These are phyloP conservation scores for Meloidogyne floridensis DNA, from an alignment of 1,140 invertebrate genomes.

Conservation along the genomic window DNA sequence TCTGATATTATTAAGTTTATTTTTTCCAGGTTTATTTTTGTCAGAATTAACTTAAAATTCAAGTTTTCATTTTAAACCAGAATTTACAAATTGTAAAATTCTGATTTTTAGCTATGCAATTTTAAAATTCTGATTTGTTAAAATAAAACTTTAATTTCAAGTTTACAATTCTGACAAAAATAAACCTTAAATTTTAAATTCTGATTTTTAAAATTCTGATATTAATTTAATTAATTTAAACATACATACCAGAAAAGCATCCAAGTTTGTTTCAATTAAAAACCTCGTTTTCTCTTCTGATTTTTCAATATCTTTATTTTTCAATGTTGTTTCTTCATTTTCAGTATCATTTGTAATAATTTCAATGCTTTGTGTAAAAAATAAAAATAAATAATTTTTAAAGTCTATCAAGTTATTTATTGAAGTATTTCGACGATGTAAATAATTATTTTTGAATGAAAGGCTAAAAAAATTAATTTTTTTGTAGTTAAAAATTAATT, in stretches of 20 bases:
- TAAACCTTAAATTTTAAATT: neutral
- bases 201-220: neutral
- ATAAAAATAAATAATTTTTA: neutral
- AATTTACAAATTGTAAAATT: no score
- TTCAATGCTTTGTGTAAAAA: neutral
- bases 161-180: no score
- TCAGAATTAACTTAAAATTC: no score
- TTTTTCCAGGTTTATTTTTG: no score
- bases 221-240: neutral
- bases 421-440: neutral
- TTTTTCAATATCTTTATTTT: neutral
- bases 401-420: neutral
- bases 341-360: neutral
- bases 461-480: neutral
- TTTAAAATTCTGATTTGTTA: neutral
- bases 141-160: no score
- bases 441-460: neutral
- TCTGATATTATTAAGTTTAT: no score
- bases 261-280: neutral
- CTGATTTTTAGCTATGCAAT: no score
- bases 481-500: neutral
- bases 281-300: neutral
- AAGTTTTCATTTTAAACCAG: no score
- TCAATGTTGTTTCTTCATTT: neutral
- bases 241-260: neutral